Evolutionary conservation across 2,113 vertebrate genomes (phyloP), one percentile per base, ranked within the genome.

Genomic region (Cricetomys ansorgei): DNA sequence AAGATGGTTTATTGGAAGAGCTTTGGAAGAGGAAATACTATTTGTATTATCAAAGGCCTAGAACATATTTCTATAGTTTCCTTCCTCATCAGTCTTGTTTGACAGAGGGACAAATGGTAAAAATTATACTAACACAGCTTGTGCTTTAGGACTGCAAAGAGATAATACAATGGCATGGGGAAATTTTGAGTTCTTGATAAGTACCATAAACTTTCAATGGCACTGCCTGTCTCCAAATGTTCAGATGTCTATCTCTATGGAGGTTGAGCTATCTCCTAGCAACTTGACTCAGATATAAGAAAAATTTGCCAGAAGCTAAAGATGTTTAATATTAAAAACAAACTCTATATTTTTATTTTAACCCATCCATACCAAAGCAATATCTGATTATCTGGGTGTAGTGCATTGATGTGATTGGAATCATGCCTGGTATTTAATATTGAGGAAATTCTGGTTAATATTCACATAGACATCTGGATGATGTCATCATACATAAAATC

Each of bases 301-400:
- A 96, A 85, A 53, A 45, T 8, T 85, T 88, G 21, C 53, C 13
- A 29, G 3, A 57, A 87, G 40, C 29, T 89, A 31, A 85, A 92
- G 10, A 2, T 43, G 69, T 59, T 1, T 79, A 73, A 69, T 69
- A 34, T 88, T 88, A 80, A 37, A 88, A 92, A 55, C 79, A 81
- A 86, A 84, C 3, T 85, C 96, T 72, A 53, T 31, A 34, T 85
- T 95, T 97, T 31, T 9, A 79, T 79, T 91, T 65, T 67, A 83
- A 79, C 87, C 87, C 1, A 57, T 3, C 25, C 75, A 55, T 27
- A 50, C 10, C 37, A 84, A 88, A 86, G 7, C 29, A 87, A 19
- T 31, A 19, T 77, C 31, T 34, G 37, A 45, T 29, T 62, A 2
- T 29, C 21, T 96, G 90, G 23, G 10, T 50, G 7, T 73, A 83